A percentile compares a stretch with the other conserved stretches of the same genome.
phyloP scores from a whole-genome alignment of 2,888 invertebrate genomes.

The Brachypalpus laphriformis region DNA sequence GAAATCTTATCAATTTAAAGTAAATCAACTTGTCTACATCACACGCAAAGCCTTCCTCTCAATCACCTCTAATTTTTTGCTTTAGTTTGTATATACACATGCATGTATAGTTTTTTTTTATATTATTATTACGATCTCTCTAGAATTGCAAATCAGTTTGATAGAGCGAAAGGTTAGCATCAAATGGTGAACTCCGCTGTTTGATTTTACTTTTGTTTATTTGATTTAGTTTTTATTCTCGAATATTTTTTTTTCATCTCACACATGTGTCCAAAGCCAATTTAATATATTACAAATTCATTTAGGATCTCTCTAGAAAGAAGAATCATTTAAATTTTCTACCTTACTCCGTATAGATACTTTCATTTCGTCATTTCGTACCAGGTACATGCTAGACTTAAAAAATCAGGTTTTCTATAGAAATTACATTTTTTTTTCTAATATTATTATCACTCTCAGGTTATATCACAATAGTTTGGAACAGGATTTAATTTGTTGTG shows the following conservation, averaged over 20 bases:
- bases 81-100: neutral
- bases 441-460: neutral
- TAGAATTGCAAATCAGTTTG: neutral
- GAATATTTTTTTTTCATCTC: neutral
- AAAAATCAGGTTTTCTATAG: slow-evolving; percentile 6
- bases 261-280: neutral
- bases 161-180: slow-evolving; percentile 4
- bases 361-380: neutral
- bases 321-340: neutral
- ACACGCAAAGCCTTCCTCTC: neutral
- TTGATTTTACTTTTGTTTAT: neutral
- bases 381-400: neutral
- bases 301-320: neutral
- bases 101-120: no score
- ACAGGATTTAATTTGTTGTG: neutral
- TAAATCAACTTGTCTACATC: neutral
- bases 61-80: neutral
- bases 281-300: neutral
- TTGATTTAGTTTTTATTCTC: neutral
- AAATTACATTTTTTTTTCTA: neutral
- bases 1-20: neutral
- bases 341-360: neutral
- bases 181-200: neutral
- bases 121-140: neutral
- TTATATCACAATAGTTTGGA: neutral